Percentiles rank a stretch among this genome's conserved stretches.
phyloP scores from a whole-genome alignment of 1,140 invertebrate genomes.

The Drosophila athabasca region DNA sequence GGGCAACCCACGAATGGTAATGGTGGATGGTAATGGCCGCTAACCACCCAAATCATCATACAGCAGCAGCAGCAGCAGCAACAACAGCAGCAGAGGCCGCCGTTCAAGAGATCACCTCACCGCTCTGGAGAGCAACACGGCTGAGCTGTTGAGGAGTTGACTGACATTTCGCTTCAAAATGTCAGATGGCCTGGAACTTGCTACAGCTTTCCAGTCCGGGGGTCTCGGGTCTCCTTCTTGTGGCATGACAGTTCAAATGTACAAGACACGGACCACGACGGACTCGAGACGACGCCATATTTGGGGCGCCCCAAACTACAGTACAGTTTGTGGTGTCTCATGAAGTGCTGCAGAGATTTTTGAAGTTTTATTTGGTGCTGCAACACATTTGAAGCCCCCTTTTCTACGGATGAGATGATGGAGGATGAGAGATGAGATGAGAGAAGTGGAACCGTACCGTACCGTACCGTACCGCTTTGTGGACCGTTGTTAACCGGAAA shows the following conservation, averaged over 20 bases:
- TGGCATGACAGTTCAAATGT: constrained; percentile 78
- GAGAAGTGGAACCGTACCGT: constrained; percentile 13
- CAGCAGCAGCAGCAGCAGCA: constrained; percentile 25
- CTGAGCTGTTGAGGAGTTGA: constrained; percentile 57
- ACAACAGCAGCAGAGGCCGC: background rate
- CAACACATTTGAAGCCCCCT: constrained; percentile 57
- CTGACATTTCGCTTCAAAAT: constrained; percentile 80
- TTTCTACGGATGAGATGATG: constrained; percentile 1
- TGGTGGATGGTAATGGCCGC: constrained; percentile 39
- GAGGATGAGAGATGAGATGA: constrained; percentile 20
- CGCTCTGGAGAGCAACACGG: background rate
- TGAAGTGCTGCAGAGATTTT: constrained; percentile 55
- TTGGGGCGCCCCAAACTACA: constrained; percentile 34
- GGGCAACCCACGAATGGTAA: constrained; percentile 28
- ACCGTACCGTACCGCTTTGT: background rate
- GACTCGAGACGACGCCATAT: constrained; percentile 61
- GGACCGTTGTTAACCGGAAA: constrained; percentile 62
- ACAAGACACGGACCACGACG: constrained; percentile 10
- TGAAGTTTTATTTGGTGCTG: constrained; percentile 58
- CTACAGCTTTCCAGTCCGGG: constrained; percentile 19
- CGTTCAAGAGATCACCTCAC: background rate
- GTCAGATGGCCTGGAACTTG: constrained; percentile 65
- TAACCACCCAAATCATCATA: constrained; percentile 35
- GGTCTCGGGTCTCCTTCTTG: constrained; percentile 23
- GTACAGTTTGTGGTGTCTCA: constrained; percentile 65